Evolutionary conservation across 2,797 vertebrate genomes (phyloP).

Genomic region (Ataeniobius toweri): DNA sequence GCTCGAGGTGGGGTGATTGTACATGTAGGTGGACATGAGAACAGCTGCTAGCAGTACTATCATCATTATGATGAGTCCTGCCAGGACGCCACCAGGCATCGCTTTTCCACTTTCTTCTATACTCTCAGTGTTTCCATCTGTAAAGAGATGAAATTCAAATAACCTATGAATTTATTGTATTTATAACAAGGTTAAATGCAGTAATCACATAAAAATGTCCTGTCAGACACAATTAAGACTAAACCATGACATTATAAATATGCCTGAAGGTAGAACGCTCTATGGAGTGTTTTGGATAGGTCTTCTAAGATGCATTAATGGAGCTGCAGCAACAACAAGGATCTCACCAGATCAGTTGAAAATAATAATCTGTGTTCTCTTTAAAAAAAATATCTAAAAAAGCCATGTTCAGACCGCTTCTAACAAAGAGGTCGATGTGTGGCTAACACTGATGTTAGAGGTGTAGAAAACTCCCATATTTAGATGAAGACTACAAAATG

Average conservation of each 20-base stretch:
- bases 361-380: not conserved
- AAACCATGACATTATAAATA: not conserved
- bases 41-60: conserved; percentile 84
- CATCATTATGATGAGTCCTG: conserved; percentile 84
- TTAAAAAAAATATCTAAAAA: not conserved
- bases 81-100: conserved; percentile 85
- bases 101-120: conserved; percentile 37
- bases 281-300: not conserved
- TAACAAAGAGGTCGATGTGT: not conserved
- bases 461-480: not conserved
- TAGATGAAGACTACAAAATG: not conserved
- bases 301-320: not conserved
- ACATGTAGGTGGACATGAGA: conserved; percentile 88
- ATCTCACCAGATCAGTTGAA: not conserved
- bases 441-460: not conserved
- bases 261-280: not conserved
- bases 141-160: conserved; percentile 3
- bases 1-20: conserved; percentile 90
- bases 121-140: conserved; percentile 38
- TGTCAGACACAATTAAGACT: not conserved
- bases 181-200: not conserved
- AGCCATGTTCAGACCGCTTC: not conserved
- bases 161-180: not conserved
- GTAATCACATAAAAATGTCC: not conserved
- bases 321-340: not conserved